Conservation (phyloP, 2,888 invertebrate species). For the Imbricaverruca yamaguchii region DNA sequence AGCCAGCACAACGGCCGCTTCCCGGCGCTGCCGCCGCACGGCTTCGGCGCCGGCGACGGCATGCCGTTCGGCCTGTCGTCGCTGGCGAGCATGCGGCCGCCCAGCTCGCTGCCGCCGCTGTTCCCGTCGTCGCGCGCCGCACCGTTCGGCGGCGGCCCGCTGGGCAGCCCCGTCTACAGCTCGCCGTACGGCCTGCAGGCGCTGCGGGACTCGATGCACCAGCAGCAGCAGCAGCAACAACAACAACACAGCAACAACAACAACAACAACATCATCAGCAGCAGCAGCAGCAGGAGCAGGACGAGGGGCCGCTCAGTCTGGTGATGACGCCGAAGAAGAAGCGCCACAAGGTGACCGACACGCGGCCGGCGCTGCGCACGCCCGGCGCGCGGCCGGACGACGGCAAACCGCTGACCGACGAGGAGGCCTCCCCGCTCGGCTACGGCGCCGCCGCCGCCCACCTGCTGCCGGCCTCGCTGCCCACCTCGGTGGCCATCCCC, state of each 20-base stretch:
- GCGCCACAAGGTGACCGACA: constrained; percentile 91
- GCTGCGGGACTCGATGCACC: constrained; percentile 29
- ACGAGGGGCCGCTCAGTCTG: constrained; percentile 78
- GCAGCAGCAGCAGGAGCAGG: constrained; percentile 60
- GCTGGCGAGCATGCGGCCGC: constrained; percentile 20
- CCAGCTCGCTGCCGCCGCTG: constrained; percentile 25
- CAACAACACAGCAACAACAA: constrained; percentile 35
- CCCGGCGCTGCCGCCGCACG: constrained; percentile 27
- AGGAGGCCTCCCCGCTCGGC: constrained; percentile 60
- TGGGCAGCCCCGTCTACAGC: constrained; percentile 31
- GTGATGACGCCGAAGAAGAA: constrained; percentile 95
- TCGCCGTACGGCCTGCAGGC: constrained; percentile 30
- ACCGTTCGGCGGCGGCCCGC: constrained; percentile 25
- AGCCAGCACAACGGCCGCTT: constrained; percentile 15
- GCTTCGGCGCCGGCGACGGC: constrained; percentile 28
- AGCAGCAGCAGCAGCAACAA: constrained; percentile 32
- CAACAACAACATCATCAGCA: constrained; percentile 43
- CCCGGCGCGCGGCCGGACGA: constrained; percentile 77
- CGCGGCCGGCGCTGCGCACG: constrained; percentile 81
- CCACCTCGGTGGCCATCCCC: constrained; percentile 92
- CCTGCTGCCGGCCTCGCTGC: constrained; percentile 78
- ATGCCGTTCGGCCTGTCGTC: background rate
- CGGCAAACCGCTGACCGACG: constrained; percentile 51
- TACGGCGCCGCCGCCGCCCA: constrained; percentile 60
- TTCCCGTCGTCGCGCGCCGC: constrained; percentile 20